Evolutionary conservation across 2,113 vertebrate genomes (phyloP).

Genomic region (Bagarius yarrelli): DNA sequence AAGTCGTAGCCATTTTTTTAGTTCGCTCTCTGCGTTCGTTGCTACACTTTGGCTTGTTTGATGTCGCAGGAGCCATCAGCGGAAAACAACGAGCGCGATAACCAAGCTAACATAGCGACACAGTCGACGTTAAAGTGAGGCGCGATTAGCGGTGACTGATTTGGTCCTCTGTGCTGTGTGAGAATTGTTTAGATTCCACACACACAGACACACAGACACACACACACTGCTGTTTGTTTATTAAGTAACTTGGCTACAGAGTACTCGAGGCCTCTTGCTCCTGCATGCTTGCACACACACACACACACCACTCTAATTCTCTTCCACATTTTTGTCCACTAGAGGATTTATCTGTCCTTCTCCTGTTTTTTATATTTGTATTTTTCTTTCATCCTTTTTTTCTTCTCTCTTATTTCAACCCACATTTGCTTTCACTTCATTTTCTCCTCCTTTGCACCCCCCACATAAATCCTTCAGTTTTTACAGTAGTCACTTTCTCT

Average conservation of each 20-base stretch:
- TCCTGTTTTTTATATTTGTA: neutral
- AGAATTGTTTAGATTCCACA: constrained; percentile 19
- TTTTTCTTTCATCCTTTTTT: neutral
- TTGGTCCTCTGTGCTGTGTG: constrained; percentile 45
- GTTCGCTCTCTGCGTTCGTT: constrained; percentile 4
- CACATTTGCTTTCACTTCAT: too few species aligned
- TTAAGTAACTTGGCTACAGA: neutral
- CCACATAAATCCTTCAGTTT: neutral
- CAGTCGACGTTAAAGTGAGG: constrained; percentile 51
- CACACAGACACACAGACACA: neutral
- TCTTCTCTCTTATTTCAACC: too few species aligned
- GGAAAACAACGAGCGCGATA: constrained; percentile 54
- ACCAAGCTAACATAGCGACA: constrained; percentile 56
- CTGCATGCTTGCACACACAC: neutral
- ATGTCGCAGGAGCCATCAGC: constrained; percentile 54
- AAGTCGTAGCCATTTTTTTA: neutral
- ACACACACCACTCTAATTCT: neutral
- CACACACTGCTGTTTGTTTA: neutral
- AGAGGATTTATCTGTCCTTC: neutral
- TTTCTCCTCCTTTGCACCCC: neutral
- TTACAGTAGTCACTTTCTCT: neutral
- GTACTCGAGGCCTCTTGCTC: constrained; percentile 9
- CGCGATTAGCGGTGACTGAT: constrained; percentile 57
- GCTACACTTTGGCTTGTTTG: constrained; percentile 51
- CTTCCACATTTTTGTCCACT: neutral